These are phyloP conservation scores for Spea bombifrons DNA, from an alignment of 2,113 vertebrate species.

Conservation along the genomic window DNA sequence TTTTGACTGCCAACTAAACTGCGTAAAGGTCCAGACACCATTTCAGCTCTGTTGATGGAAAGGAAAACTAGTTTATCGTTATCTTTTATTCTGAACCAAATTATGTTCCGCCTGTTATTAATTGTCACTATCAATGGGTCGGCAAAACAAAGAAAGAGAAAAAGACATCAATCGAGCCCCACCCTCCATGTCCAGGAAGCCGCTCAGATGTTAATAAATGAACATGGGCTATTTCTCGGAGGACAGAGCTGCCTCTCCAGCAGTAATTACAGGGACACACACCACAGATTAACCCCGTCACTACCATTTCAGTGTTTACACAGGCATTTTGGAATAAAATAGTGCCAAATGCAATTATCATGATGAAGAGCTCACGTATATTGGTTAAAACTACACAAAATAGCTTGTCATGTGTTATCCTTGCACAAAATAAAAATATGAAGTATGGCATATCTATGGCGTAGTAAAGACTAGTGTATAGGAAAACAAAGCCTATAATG, in stretches of 20 bases:
- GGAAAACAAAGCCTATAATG: too few relatives aligned
- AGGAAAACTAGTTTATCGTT: not conserved
- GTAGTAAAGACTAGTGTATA: too few relatives aligned
- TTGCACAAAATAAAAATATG: too few relatives aligned
- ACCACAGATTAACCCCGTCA: too few relatives aligned
- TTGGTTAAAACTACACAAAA: too few relatives aligned
- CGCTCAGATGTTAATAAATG: slow-evolving; percentile 15
- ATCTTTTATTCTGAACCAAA: not conserved
- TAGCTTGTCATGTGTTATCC: too few relatives aligned
- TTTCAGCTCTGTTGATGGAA: not conserved
- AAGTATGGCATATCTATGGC: too few relatives aligned
- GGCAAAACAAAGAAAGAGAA: not conserved
- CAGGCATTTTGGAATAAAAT: too few relatives aligned
- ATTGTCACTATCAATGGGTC: not conserved
- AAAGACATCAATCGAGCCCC: slow-evolving; percentile 2
- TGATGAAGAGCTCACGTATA: too few relatives aligned
- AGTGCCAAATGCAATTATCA: too few relatives aligned
- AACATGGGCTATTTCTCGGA: not conserved
- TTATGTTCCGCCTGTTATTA: not conserved
- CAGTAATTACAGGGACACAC: slow-evolving; percentile 17
- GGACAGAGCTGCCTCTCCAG: not conserved
- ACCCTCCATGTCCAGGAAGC: slow-evolving; percentile 9
- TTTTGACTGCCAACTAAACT: too few relatives aligned
- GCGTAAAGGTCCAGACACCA: not conserved
- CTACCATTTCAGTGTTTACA: too few relatives aligned